Base-by-base conservation (phyloP, 2,888 invertebrate genomes). In the Himalopsyche tibetana region DNA sequence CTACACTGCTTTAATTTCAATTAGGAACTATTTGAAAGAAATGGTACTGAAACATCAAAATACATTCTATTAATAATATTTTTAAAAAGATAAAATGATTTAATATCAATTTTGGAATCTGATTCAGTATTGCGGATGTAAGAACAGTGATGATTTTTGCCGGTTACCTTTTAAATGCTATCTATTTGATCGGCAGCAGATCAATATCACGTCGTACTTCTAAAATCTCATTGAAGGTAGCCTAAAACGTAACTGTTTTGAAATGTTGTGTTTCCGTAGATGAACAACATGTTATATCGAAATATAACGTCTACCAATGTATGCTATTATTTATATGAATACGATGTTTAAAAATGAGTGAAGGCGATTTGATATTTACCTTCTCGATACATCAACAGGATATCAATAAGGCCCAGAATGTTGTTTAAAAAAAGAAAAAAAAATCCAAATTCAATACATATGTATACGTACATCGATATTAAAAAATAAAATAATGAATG, bases 331-430 rank as follows among this genome's bases (percentile, higher is more conserved):
- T 74, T 1, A 15, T 36, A 15, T 74, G 74, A 74, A 38, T 74
- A 15, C 19, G 12, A 74, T 74, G 12, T 38, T 74, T 38, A 9
- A 74, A 74, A 74, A 74, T 74, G 38, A 15, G 38, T 74, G 74
- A 74, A 38, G 74, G 74, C n/a, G 38, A 36, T 36, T 74, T 74
- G 74, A 38, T 38, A 38, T 74, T 74, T 74, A 74, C 74, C n/a
- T 74, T 74, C 15, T 74, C n/a, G 12, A 74, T 38, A 38, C 38
- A 74, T 74, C 74, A 74, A 74, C 74, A 74, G 74, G 74, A 74
- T 74, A 74, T 74, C 19, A 74, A 38, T 74, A 69, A 69, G 69
- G 28, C 69, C 28, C 36, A 69, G 69, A 28, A 69, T 28, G 36
- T 69, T 19, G 28, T 69, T 28, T 3, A 69, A 36, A 45, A 9